Evolutionary conservation across 2,888 invertebrate species (phyloP), one percentile per base, ranked within the genome.

Genomic region (Busseola fusca): DNA sequence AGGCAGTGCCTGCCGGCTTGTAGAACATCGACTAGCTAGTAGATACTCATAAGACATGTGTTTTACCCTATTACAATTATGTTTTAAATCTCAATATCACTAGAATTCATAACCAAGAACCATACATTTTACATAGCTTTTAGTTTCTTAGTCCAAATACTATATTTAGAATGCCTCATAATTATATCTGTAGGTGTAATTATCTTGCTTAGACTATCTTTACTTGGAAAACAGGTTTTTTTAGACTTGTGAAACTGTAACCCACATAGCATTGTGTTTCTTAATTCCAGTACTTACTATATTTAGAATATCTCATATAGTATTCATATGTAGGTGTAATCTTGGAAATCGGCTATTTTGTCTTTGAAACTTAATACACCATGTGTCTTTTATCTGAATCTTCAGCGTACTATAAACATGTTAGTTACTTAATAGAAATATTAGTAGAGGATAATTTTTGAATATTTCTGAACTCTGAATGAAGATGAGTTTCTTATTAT

Each of bases 1-100:
- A 52, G 14, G 5, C 25, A 52, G 14, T 52, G 52, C 25, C 25
- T 25, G 14, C 12, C 25, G 12, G 25, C 25, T 25, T 25, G 14
- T 52, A 1, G 12, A 12, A 25, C 25, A 52, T 52, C 12, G 1
- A 56, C 56, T 10, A 48, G 6, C 5, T 37, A 62, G 9, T 21
- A 14, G 14, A 18, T 30, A 34, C 0, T 67, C 30, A 37, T 30
- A n/a, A 57, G 12, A 68, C 16, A 16, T 30, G 4, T 52, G n/a
- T 57, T 69, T 70, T n/a, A 30, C 30, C 3, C 25, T 25, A 63
- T 3, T 37, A 7, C 40, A 76, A 27, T 75, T 18, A 30, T 59
- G 34, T 54, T 63, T 40, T 25, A 3, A 40, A 75, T 34, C 7
- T 58, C 10, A 27, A 14, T 54, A 54, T 54, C 5, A 48, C 25